Evolutionary conservation across 1,140 invertebrate genomes (phyloP).

Genomic region (Neodiprion fabricii): DNA sequence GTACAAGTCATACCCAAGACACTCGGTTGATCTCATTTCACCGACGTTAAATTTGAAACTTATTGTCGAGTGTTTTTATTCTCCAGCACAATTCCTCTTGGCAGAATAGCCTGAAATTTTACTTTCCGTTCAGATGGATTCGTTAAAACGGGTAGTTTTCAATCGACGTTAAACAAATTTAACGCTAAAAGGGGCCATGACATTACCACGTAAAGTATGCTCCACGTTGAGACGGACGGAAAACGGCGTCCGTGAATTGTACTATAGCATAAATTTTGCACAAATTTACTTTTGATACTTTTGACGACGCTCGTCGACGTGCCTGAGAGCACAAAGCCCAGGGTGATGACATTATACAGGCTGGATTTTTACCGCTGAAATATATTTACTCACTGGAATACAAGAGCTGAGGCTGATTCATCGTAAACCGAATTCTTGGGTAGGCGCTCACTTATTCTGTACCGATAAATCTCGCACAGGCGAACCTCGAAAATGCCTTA

Average conservation of each 20-base stretch:
- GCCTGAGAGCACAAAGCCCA: background rate
- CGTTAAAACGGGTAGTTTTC: background rate
- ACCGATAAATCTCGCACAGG: no score
- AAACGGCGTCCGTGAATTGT: no score
- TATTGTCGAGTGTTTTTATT: no score
- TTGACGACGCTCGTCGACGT: background rate
- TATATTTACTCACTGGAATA: background rate
- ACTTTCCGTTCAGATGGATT: background rate
- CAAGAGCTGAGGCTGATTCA: background rate
- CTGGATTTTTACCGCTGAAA: conserved; percentile 2
- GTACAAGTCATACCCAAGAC: no score
- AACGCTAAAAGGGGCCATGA: background rate
- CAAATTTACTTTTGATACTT: background rate
- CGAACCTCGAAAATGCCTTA: no score
- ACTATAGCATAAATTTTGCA: no score
- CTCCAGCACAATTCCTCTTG: no score
- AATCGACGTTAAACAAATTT: background rate
- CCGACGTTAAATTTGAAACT: no score
- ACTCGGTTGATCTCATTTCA: no score
- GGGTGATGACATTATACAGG: background rate
- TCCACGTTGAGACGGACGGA: background rate
- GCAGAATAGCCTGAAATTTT: no score
- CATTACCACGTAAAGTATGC: background rate
- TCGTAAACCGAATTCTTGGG: no score
- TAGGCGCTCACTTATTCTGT: no score